Conservation (phyloP, 2,113 vertebrate genomes). For the Caranx melampygus region DNA sequence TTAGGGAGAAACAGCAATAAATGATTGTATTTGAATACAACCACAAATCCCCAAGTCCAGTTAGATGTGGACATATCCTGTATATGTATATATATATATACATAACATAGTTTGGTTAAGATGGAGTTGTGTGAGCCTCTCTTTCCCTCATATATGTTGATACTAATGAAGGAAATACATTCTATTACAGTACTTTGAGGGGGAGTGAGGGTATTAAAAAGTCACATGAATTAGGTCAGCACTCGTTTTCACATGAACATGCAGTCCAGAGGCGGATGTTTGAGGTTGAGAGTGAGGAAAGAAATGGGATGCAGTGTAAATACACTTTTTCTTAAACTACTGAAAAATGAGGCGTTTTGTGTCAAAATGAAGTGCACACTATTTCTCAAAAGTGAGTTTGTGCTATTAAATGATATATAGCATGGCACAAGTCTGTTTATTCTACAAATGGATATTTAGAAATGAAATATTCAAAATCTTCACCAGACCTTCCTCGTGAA, state of each 20-base stretch:
- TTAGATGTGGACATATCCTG: not conserved
- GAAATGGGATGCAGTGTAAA: not conserved
- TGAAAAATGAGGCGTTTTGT: not conserved
- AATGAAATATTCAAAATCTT: not conserved
- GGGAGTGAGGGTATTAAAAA: not conserved
- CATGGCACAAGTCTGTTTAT: not conserved
- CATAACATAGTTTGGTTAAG: not conserved
- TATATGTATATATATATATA: too few relatives aligned
- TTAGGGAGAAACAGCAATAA: constrained; percentile 10
- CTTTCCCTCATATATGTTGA: constrained; percentile 5
- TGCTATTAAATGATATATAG: not conserved
- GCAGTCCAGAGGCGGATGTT: not conserved
- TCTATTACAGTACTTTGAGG: not conserved
- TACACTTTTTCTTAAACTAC: not conserved
- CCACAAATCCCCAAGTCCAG: constrained; percentile 15
- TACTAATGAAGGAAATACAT: constrained; percentile 7
- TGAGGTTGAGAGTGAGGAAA: not conserved
- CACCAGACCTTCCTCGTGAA: not conserved
- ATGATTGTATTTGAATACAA: constrained; percentile 9
- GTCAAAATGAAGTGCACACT: not conserved
- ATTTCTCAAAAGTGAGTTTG: not conserved
- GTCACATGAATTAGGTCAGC: not conserved
- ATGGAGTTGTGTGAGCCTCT: not conserved
- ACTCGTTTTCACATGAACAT: not conserved
- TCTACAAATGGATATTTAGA: not conserved